phyloP scores from a whole-genome alignment of 2,797 vertebrate species.

The Benthosema pterotum region DNA sequence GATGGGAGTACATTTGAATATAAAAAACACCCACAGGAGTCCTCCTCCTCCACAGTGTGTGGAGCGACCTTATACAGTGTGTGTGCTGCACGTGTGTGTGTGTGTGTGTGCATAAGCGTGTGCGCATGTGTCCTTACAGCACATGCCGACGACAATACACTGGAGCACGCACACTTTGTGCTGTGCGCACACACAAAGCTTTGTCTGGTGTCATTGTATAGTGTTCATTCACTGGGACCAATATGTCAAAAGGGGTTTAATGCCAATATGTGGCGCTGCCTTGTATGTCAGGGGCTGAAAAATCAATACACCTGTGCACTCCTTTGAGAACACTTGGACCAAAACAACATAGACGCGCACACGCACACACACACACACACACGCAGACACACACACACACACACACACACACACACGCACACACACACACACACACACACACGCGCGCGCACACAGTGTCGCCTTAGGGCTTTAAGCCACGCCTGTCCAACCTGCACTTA shows the following conservation, averaged over 20 bases:
- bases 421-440: conserved; percentile 10
- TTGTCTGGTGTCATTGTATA: conserved; percentile 51
- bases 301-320: conserved; percentile 68
- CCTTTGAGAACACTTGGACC: conserved; percentile 50
- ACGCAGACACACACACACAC: conserved; percentile 26
- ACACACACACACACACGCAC: conserved; percentile 13
- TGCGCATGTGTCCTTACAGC: too few species aligned
- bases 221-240: conserved; percentile 55
- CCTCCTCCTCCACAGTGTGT: too few species aligned
- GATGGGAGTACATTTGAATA: too few species aligned
- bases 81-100: too few species aligned
- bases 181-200: conserved; percentile 25
- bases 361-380: conserved; percentile 25
- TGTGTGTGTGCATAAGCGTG: too few species aligned
- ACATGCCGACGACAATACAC: too few species aligned
- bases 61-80: too few species aligned
- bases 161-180: conserved; percentile 10
- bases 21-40: too few species aligned
- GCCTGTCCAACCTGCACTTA: conserved; percentile 60
- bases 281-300: conserved; percentile 61
- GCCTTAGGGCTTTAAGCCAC: conserved; percentile 56
- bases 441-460: conserved; percentile 43
- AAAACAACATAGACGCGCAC: conserved; percentile 24
- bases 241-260: conserved; percentile 77
- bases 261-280: conserved; percentile 65